Evolutionary conservation across 2,888 invertebrate species (phyloP), one percentile per base, ranked within the genome.

Genomic region (Macropis europaea): DNA sequence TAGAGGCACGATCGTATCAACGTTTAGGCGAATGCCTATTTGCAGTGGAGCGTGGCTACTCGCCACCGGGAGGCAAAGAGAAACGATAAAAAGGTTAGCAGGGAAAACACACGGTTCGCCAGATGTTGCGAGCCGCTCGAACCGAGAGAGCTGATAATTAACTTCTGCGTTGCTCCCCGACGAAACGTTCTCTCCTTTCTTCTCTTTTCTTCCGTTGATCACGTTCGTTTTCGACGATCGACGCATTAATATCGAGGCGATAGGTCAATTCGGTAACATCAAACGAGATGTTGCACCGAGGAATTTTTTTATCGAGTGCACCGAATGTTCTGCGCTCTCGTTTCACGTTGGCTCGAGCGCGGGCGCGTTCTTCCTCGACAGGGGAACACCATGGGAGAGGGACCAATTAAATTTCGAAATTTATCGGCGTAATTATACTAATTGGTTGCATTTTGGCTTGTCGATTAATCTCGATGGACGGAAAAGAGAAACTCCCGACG

Each of bases 371-470:
- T 6, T 30, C 28, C 19, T 19, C 45, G 15, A n/a, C 11, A 22
- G 19, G 19, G 26, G 4, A 15, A 22, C 9, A 36, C 5, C 13
- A n/a, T 28, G 43, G 36, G 47, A 28, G 26, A 26, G 62, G 56
- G 38, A 60, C 67, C 77, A 82, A 84, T 85, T 84, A 82, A 84
- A 81, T 82, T 78, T 68, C n/a, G n/a, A 74, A 79, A 81, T 85
- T 81, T 74, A 82, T 84, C 77, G 75, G 50, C 64, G 32, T 76
- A 75, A 84, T 84, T 82, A 79, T 76, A 82, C 76, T 85, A 84
- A 84, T 84, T 84, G 82, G 78, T 43, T 60, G 77, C 64, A 75
- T 82, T 82, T 78, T 73, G 69, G 53, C n/a, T n/a, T n/a, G n/a
- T n/a, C 42, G 64, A 81, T 84, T 69, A 67, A 76, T 79, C 81